Base-by-base conservation (phyloP, 2,888 invertebrate genomes). In the Ctena decussata region DNA sequence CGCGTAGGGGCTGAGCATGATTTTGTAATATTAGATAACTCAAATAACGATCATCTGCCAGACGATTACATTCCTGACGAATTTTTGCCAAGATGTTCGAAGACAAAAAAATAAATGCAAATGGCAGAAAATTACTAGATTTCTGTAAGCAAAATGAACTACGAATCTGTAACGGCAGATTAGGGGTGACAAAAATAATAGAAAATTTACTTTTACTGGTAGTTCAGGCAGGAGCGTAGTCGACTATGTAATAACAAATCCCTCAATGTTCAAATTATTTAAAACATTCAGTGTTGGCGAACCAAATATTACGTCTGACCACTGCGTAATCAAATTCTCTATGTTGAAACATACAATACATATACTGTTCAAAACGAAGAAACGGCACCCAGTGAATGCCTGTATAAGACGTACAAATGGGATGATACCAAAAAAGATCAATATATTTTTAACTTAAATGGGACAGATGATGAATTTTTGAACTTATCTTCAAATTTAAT, bases 141-240 rank as follows among this genome's bases (percentile, higher is more conserved):
- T 41, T 77, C 12, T 77, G 77, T 41, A 77, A 65, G 37, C 77
- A 41, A 18, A 77, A 37, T 0, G 65, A 65, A 11, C 60, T 57
- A 3, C 24, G 57, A 24, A 70, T 71, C 39, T 24, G 32, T 24
- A 71, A 71, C 39, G 71, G 57, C 0, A 35, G 77, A 11, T 30
- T 41, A 27, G 39, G 77, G 12, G 11, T 41, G 77, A 60, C 32
- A 44, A 41, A 18, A n/a, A n/a, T 65, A 41, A 41, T 30, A 24
- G 77, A 21, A 60, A 65, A 18, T 77, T 27, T 44, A 77, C 65
- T 8, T 77, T 27, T 65, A 30, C 65, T 24, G 78, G 78, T 15
- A 3, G 24, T 24, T 49, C 32, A 5, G 78, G 78, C 30, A 65
- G 71, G 3, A 78, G 78, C 39, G 49, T 78, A 24, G 78, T 78